phyloP scores from a whole-genome alignment of 2,797 vertebrate species.

The Melopsittacus undulatus region DNA sequence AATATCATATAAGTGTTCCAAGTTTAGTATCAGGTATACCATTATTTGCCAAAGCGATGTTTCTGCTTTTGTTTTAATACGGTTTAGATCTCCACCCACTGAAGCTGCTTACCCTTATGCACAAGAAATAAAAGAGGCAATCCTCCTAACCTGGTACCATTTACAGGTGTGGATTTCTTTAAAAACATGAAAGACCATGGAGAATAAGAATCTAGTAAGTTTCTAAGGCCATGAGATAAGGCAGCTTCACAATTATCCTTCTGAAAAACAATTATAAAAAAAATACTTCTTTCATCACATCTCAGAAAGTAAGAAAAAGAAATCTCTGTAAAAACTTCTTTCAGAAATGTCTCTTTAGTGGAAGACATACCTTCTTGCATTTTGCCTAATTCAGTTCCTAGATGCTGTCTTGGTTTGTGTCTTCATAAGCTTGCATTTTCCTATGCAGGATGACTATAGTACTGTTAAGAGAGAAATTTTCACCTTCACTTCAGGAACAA shows the following conservation, averaged over 20 bases:
- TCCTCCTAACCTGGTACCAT: background rate
- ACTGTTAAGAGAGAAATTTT: background rate
- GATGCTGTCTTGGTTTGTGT: background rate
- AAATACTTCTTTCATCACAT: background rate
- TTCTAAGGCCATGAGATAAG: background rate
- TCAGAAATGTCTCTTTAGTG: background rate
- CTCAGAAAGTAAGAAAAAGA: background rate
- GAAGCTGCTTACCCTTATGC: background rate
- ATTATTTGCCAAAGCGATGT: background rate
- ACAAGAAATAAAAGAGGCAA: background rate
- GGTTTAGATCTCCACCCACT: background rate
- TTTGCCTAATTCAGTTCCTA: background rate
- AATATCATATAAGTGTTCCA: background rate
- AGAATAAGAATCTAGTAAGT: background rate
- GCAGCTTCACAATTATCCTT: background rate
- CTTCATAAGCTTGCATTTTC: background rate
- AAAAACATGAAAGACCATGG: background rate
- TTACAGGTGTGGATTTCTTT: background rate
- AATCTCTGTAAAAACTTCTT: background rate
- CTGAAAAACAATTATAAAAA: background rate
- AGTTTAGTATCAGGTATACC: background rate
- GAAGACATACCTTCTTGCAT: background rate
- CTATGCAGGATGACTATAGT: background rate
- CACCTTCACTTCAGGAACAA: background rate
- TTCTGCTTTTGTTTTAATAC: background rate